phyloP scores from a whole-genome alignment of 2,113 vertebrate species.

The Burhinus bistriatus region DNA sequence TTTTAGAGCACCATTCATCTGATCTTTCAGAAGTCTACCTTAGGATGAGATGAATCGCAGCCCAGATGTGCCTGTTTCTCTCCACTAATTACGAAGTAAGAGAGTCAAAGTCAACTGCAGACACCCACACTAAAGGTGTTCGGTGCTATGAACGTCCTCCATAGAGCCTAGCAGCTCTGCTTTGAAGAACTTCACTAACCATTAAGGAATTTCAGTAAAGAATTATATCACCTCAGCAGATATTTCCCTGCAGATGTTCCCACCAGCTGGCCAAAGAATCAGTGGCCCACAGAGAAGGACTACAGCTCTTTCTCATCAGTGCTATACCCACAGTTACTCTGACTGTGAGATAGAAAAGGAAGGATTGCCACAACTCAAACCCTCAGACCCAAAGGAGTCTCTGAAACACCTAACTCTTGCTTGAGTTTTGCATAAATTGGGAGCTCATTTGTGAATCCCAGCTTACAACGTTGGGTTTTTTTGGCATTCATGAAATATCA shows the following conservation, averaged over 20 bases:
- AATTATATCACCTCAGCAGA: background rate
- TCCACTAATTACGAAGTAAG: background rate
- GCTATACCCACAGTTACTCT: background rate
- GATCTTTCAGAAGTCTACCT: background rate
- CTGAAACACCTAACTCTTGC: background rate
- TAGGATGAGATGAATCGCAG: background rate
- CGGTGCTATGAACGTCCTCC: accelerated
- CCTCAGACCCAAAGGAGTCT: background rate
- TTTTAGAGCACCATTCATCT: background rate
- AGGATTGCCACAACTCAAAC: background rate
- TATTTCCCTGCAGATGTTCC: background rate
- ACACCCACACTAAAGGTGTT: background rate
- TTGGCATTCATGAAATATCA: background rate
- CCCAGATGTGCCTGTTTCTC: background rate
- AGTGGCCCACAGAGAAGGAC: background rate
- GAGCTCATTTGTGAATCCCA: background rate
- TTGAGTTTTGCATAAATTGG: background rate
- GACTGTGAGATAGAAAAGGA: background rate
- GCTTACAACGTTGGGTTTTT: background rate
- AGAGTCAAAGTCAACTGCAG: background rate
- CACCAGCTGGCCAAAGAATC: background rate
- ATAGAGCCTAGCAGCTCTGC: background rate
- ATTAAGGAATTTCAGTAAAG: background rate
- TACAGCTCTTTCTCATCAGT: background rate
- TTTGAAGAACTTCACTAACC: background rate